Conservation (phyloP, 1,140 invertebrate species). For the Atta cephalotes region DNA sequence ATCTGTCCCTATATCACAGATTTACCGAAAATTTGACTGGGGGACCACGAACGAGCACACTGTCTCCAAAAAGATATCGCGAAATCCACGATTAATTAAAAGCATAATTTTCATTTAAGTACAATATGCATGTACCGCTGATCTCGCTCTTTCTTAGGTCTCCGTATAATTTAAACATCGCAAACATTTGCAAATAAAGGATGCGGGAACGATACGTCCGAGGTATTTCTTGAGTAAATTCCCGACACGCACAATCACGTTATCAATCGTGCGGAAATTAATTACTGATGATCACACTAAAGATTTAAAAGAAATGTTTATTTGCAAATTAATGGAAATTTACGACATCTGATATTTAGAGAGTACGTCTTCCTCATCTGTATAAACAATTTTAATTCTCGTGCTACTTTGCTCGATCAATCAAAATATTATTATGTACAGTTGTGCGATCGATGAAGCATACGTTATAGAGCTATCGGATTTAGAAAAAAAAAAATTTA, state of each 20-base stretch:
- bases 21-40: slow-evolving; percentile 80
- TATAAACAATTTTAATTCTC: not conserved
- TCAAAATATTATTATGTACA: slow-evolving; percentile 17
- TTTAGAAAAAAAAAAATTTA: not conserved
- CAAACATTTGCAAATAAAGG: slow-evolving; percentile 42
- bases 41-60: slow-evolving; percentile 68
- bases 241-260: not conserved
- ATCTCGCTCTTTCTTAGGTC: slow-evolving; percentile 46
- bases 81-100: slow-evolving; percentile 42
- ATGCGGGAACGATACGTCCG: slow-evolving; percentile 53
- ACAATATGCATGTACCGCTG: slow-evolving; percentile 24
- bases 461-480: not conserved
- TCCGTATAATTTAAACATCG: slow-evolving; percentile 41
- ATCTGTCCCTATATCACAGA: slow-evolving; percentile 85
- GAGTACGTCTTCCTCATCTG: not conserved
- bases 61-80: slow-evolving; percentile 45
- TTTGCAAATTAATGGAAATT: slow-evolving; percentile 3
- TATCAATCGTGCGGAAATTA: not conserved
- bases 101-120: slow-evolving; percentile 46
- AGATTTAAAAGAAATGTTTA: slow-evolving; percentile 1
- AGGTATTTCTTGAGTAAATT: slow-evolving; percentile 11
- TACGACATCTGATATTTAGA: not conserved
- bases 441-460: not conserved
- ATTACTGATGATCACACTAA: not conserved
- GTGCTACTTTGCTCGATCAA: not conserved